Base-by-base conservation (phyloP, 2,888 invertebrate species). In the Linnaemya vulpina region DNA sequence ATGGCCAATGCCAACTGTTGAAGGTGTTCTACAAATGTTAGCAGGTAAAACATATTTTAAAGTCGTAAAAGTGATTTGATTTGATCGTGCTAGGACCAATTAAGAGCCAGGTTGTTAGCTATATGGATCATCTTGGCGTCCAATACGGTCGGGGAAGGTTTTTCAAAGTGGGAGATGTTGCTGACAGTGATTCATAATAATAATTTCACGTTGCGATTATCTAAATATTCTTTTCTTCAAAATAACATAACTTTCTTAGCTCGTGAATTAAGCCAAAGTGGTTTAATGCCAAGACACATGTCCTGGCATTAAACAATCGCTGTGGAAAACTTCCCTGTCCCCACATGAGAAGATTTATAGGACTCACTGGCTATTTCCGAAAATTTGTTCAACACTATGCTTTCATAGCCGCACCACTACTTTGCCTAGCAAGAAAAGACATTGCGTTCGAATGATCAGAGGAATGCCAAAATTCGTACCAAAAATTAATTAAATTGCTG, bases 311-410 rank as follows among this genome's bases (percentile, higher is more conserved):
- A 90, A 90, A n/a, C n/a, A n/a, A n/a, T n/a, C n/a, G n/a, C n/a
- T n/a, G n/a, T n/a, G n/a, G n/a, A n/a, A n/a, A n/a, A n/a, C n/a
- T n/a, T n/a, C n/a, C n/a, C n/a, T n/a, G n/a, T n/a, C n/a, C n/a
- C n/a, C n/a, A n/a, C n/a, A n/a, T n/a, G n/a, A n/a, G n/a, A n/a
- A n/a, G n/a, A n/a, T n/a, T n/a, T n/a, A n/a, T n/a, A n/a, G n/a
- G n/a, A n/a, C n/a, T n/a, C n/a, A n/a, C n/a, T n/a, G n/a, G n/a
- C n/a, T n/a, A n/a, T n/a, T n/a, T n/a, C 51, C 73, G 89, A 3
- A 89, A 89, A 76, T 91, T 89, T 71, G 87, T 90, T 7, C 84
- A 46, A 20, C 68, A 77, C 80, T 84, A 88, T 82, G 86, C 89
- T 10, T 55, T 81, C 1, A 87, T 88, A 8, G 85, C 89, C 1